Conservation (phyloP, 2,113 vertebrate species). For the Dromas ardeola region DNA sequence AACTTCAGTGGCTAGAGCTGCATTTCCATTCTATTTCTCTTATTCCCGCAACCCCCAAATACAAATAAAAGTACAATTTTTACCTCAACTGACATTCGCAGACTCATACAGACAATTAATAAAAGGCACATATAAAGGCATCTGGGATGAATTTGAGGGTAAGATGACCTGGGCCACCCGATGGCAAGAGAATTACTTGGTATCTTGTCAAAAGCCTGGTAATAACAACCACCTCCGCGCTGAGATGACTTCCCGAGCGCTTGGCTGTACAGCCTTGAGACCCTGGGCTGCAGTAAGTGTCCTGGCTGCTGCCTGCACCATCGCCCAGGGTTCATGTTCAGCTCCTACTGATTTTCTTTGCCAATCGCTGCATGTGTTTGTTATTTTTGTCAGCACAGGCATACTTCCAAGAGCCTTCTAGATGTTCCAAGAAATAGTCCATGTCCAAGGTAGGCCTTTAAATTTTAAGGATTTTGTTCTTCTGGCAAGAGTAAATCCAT, state of each 20-base stretch:
- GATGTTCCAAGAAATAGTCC: constrained; percentile 12
- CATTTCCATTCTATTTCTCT: neutral
- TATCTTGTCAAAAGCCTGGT: neutral
- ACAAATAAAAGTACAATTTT: neutral
- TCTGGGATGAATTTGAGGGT: neutral
- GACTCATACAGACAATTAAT: neutral
- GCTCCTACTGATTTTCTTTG: constrained; percentile 16
- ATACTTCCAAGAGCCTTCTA: neutral
- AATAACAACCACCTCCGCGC: neutral
- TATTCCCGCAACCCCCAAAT: neutral
- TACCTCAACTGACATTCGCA: neutral
- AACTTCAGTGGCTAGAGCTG: neutral
- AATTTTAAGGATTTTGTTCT: neutral
- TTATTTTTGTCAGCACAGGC: constrained; percentile 20
- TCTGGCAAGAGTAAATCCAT: neutral
- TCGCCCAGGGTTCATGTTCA: neutral
- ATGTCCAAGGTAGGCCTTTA: neutral
- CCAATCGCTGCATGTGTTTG: constrained; percentile 4
- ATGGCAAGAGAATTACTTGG: neutral
- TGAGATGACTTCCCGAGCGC: neutral
- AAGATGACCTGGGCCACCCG: neutral
- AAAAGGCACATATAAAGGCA: neutral
- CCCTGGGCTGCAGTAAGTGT: neutral
- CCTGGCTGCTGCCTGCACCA: neutral
- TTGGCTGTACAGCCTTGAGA: neutral